Evolutionary conservation across 1,140 invertebrate genomes (phyloP), one percentile per base, ranked within the genome.

Genomic region (Eriocheir sinensis): DNA sequence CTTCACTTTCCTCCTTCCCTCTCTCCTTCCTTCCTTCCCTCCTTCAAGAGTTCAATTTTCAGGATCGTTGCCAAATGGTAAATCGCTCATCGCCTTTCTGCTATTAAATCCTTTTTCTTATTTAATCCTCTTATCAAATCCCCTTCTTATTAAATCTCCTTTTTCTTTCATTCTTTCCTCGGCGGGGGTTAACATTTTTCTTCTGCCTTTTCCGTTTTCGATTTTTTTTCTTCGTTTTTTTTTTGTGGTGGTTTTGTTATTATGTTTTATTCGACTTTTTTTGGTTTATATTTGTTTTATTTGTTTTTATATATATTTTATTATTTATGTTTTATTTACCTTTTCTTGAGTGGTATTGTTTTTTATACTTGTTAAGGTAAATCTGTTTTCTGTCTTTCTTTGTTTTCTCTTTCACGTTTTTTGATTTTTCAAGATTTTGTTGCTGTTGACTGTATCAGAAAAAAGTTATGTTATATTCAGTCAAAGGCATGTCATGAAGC

Each of bases 191-290:
- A n/a, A n/a, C n/a, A n/a, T 86, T 21, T 34, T 41, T 12, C 83
- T 86, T 86, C 27, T 17, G 27, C 60, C 44, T 8, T 48, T 17
- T 72, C 60, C 44, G 15, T 48, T 6, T 48, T 6, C 15, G 44
- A 83, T 85, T 40, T 30, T 89, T 89, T 21, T 89, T 17, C 15
- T 89, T 89, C 38, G 21, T 44, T 30, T 89, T 89, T 3, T n/a
- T n/a, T n/a, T n/a, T n/a, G n/a, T n/a, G n/a, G n/a, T n/a, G n/a
- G n/a, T n/a, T n/a, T n/a, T n/a, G 2, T 41, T n/a, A 6, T 27
- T 3, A 2, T 44, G 0, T 41, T 38, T 34, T 86, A 86, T 30
- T 30, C 32, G 27, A 34, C 21, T 86, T 36, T 86, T 86, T 40
- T 86, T 86, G 34, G 34, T 17, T 17, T 40, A 34, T 86, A 34